Evolutionary conservation across 92 coral and sea anemone genomes (phyloP), one percentile per base, ranked within the genome.

Genomic region (Bergia sp.): DNA sequence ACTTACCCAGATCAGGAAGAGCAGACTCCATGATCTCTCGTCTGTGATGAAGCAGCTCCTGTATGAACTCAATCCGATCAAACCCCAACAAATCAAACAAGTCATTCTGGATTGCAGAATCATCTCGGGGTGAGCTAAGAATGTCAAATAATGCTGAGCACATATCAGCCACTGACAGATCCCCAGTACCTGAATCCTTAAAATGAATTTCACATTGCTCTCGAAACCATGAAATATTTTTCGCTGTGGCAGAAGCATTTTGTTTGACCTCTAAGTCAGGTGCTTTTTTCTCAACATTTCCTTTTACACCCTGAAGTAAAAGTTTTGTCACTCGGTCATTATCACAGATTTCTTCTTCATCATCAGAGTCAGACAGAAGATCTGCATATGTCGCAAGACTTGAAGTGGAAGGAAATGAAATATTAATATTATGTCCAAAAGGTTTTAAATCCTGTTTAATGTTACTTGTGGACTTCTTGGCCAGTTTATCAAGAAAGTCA

Each of bases 81-180:
- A 97, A 97, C 0, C 99, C 99, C 37, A 97, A 91, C 81, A 97
- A 88, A 47, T 97, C 99, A 89, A 96, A 93, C 80, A 97, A 85
- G 41, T 97, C 99, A 91, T 96, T 93, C 85, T 97, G 98, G 58
- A 97, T 94, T 85, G 91, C 99, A 16, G 93, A 92, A 84, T 94
- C 83, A 15, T 91, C 93, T 86, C 97, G 89, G 1, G 92, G 97
- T 3, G 99, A 97, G 74, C 98, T 92, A 67, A 97, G 91, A 92
- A 96, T 89, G 80, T 97, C 99, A 97, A 97, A 97, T 43, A 97
- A 66, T 8, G 98, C 99, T 7, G 98, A 97, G 47, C 98, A 97
- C 90, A 97, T 91, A 85, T 96, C 98, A 7, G 81, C 90, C 5
- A 94, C 93, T 44, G 94, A 86, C 37, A 96, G 40, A 80, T 94